Base-by-base conservation (phyloP, 35 echinoderm and acorn worm genomes). In the Lytechinus variegatus region DNA sequence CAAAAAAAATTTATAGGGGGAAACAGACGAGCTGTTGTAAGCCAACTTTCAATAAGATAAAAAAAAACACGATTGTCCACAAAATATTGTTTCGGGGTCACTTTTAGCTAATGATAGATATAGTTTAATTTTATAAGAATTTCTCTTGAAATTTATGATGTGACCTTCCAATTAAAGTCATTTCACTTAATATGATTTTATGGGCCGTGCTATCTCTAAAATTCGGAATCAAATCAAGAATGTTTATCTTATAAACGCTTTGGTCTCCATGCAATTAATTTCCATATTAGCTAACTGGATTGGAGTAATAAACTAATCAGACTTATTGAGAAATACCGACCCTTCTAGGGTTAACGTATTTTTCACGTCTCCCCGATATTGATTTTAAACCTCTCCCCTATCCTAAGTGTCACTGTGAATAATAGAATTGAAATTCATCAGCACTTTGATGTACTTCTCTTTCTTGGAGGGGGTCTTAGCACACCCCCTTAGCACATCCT, bases 141-240 rank as follows among this genome's bases (percentile, higher is more conserved):
- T 58, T 58, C 6, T 58, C 9, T 58, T 9, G 10, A 11, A 58
- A 10, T 79, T 24, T n/a, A 79, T 16, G 16, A n/a, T 4, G n/a
- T 16, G 66, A 79, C 14, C 66, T 79, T 79, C 4, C 0, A 16
- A 79, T n/a, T 7, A 79, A 24, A 1, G 66, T 79, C n/a, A 24
- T 24, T 79, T 5, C 4, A 79, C 19, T 79, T 8, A 79, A 79
- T 16, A 24, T 7, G n/a, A 79, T 79, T 79, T 24, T 79, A 6
- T n/a, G 19, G 66, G 4, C 3, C 1, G 66, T 24, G 19, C 66
- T 79, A 79, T 79, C 66, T n/a, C n/a, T 79, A 79, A 16, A 79
- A 79, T 79, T 79, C 14, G n/a, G 66, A 79, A 79, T 79, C 66
- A 79, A 79, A 79, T 79, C 66, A 79, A 79, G 66, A 58, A 79